These are phyloP conservation scores for Camponotus vicinus DNA, from an alignment of 1,140 invertebrate species.

Conservation along the genomic window DNA sequence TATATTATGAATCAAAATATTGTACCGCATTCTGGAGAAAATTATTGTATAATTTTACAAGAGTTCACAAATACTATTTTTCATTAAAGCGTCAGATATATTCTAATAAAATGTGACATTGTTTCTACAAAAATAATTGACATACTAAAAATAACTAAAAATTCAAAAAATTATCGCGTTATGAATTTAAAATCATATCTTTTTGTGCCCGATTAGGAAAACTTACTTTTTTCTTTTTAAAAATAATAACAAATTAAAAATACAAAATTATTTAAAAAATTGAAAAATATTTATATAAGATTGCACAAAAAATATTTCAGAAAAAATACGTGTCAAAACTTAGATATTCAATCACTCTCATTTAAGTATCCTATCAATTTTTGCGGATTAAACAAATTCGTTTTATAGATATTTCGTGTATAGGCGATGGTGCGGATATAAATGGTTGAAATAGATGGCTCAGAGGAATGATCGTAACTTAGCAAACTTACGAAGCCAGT, in stretches of 20 bases:
- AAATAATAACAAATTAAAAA: background rate
- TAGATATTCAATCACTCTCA: background rate
- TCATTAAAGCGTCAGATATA: background rate
- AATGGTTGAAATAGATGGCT: background rate
- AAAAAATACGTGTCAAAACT: background rate
- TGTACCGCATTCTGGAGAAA: background rate
- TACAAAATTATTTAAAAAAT: background rate
- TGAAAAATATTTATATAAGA: background rate
- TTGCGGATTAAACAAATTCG: background rate
- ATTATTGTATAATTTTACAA: background rate
- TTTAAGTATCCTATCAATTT: background rate
- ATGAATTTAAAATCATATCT: background rate
- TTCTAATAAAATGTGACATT: background rate
- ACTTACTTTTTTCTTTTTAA: background rate
- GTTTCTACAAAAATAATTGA: background rate
- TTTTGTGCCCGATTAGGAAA: background rate
- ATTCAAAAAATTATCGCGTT: background rate
- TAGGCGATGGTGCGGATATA: background rate
- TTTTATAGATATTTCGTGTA: background rate
- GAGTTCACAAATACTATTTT: background rate
- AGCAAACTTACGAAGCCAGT: background rate
- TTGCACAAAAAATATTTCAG: background rate
- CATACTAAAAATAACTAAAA: background rate
- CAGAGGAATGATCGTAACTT: conserved; percentile 31
- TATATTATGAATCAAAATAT: conserved; percentile 14